Evolutionary conservation across 2,888 invertebrate species (phyloP).

Genomic region (Idaea dimidiata): DNA sequence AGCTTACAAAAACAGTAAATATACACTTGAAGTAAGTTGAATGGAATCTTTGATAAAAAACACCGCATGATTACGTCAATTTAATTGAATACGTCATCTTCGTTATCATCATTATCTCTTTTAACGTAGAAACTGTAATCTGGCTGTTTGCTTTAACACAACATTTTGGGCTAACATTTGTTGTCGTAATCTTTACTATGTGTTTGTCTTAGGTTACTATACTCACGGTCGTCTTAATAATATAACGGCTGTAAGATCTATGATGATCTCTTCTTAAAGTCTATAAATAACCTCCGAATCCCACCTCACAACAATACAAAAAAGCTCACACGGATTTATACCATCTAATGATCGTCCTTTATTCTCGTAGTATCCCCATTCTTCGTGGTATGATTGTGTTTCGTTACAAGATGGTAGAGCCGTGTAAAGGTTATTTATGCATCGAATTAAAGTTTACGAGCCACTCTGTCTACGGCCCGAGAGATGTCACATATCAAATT

Average conservation of each 20-base stretch:
- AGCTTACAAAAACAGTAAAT: neutral
- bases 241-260: neutral
- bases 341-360: constrained; percentile 58
- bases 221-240: constrained; percentile 12
- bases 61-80: constrained; percentile 22
- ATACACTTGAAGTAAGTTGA: neutral
- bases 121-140: constrained; percentile 33
- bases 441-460: constrained; percentile 68
- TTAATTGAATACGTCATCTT: constrained; percentile 5
- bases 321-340: constrained; percentile 39
- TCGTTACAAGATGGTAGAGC: constrained; percentile 62
- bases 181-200: constrained; percentile 29
- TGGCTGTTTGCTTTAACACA: constrained; percentile 29
- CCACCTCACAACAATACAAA: constrained; percentile 15
- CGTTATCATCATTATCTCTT: constrained; percentile 21
- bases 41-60: constrained; percentile 15
- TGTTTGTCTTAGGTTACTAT: constrained; percentile 25
- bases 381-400: constrained; percentile 48
- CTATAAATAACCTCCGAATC: neutral
- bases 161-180: constrained; percentile 38
- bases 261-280: constrained; percentile 1
- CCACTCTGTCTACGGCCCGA: constrained; percentile 59
- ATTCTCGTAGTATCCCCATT: constrained; percentile 51
- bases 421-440: constrained; percentile 64
- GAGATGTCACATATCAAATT: constrained; percentile 67